phyloP scores from a whole-genome alignment of 2,113 vertebrate species.

The Stegostoma tigrinum region DNA sequence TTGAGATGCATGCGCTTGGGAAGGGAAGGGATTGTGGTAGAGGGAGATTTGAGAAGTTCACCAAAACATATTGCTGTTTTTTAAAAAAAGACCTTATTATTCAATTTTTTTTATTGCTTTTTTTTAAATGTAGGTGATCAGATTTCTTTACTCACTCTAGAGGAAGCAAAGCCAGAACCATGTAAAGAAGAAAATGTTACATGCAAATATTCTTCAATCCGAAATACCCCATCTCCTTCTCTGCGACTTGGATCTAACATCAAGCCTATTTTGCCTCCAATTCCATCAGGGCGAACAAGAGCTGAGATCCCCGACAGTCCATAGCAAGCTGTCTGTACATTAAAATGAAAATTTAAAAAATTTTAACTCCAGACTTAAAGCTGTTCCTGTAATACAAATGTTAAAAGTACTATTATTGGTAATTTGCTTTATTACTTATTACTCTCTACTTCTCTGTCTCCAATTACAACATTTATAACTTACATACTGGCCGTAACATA shows the following conservation, averaged over 20 bases:
- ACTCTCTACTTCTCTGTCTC: background rate
- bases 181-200: background rate
- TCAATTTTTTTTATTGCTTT: background rate
- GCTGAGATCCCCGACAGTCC: background rate
- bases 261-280: conserved; percentile 72
- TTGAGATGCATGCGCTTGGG: background rate
- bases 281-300: conserved; percentile 58
- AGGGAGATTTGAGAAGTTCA: conserved; percentile 39
- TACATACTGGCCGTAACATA: background rate
- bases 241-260: conserved; percentile 53
- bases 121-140: conserved; percentile 38
- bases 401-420: background rate
- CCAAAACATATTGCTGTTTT: conserved; percentile 43
- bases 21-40: background rate
- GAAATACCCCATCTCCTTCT: background rate
- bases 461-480: background rate
- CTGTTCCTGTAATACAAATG: background rate
- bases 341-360: conserved; percentile 14
- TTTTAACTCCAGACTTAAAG: background rate
- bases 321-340: background rate
- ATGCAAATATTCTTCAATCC: conserved; percentile 7
- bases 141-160: conserved; percentile 40
- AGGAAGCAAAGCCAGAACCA: conserved; percentile 36
- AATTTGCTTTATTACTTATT: background rate
- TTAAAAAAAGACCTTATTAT: background rate